A percentile compares a stretch with the other conserved stretches of the same genome.
Conservation (phyloP, 2,113 vertebrate species). For the Pardalotus punctatus region DNA sequence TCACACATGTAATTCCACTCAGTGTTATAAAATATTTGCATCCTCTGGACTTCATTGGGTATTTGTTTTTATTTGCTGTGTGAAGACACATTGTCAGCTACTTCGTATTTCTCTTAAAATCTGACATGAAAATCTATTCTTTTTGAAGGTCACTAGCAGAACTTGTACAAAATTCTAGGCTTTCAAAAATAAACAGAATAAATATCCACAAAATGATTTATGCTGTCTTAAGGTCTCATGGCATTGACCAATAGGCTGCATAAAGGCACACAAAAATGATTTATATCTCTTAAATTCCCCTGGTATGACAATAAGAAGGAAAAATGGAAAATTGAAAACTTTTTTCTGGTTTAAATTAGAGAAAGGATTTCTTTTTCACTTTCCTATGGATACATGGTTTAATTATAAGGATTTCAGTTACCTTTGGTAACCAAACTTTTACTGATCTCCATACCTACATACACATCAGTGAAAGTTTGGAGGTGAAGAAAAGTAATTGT, state of each 20-base stretch:
- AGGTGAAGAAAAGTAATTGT: not conserved
- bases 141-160: not conserved
- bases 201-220: conserved; percentile 17
- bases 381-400: not conserved
- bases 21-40: not conserved
- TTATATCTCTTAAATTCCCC: not conserved
- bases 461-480: not conserved
- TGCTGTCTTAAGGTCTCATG: not conserved
- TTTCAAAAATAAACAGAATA: not conserved
- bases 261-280: not conserved
- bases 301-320: not conserved
- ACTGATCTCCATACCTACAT: not conserved
- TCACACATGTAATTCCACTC: not conserved
- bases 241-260: not conserved
- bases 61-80: not conserved
- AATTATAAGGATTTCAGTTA: not conserved
- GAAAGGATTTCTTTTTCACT: not conserved
- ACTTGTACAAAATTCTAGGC: not conserved
- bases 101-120: not conserved
- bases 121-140: not conserved
- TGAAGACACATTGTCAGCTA: not conserved
- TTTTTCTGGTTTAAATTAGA: not conserved
- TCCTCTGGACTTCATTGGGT: not conserved
- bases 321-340: not conserved
- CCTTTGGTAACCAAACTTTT: not conserved